Evolutionary conservation across 2,888 invertebrate genomes (phyloP).

Genomic region (Chrysina gloriosa): DNA sequence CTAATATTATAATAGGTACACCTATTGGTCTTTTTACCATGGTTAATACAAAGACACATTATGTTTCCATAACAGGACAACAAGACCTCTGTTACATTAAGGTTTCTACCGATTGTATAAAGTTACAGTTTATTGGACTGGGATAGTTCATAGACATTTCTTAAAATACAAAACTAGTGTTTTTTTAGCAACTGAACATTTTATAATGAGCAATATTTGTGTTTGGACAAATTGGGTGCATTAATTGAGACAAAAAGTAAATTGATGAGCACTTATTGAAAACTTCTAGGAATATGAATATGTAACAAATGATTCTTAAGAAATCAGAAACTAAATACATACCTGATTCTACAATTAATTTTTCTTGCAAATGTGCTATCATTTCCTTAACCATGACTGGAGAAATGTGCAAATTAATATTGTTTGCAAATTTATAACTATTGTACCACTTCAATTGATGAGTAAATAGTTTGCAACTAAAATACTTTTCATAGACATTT

Average conservation of each 20-base stretch:
- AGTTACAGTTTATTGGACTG: no score
- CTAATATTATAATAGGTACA: no score
- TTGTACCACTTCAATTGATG: conserved; percentile 51
- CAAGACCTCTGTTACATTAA: no score
- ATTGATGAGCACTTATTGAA: not conserved
- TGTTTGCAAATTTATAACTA: conserved; percentile 45
- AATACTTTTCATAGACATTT: conserved; percentile 29
- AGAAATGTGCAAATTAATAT: conserved; percentile 45
- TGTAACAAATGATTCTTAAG: not conserved
- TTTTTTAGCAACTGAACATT: no score
- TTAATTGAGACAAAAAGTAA: not conserved
- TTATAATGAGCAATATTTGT: no score
- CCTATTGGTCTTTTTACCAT: no score
- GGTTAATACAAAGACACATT: no score
- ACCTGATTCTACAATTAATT: conserved; percentile 52
- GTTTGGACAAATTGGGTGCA: not conserved
- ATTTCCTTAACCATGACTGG: conserved; percentile 49
- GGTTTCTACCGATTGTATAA: no score
- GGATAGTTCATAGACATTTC: no score
- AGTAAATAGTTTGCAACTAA: conserved; percentile 46
- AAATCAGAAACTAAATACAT: conserved; percentile 30
- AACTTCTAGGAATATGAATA: not conserved
- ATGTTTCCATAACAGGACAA: no score
- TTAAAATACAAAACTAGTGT: no score
- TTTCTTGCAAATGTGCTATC: conserved; percentile 48